Percentiles rank a stretch among this genome's conserved stretches.
Conservation (phyloP, 2,113 vertebrate genomes). For the Rhinopomastus cyanomelas region DNA sequence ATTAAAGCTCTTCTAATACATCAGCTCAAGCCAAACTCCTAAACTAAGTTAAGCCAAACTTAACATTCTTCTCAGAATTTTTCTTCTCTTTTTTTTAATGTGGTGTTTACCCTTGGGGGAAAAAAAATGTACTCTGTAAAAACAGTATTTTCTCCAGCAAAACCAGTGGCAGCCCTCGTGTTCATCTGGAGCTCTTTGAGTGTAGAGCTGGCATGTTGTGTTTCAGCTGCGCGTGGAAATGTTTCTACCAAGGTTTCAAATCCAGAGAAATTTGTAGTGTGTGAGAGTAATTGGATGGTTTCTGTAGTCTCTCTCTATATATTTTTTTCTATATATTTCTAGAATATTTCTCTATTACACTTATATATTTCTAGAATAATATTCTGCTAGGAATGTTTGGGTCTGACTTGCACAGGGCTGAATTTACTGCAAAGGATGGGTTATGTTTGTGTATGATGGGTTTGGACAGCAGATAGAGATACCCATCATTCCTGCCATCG, state of each 20-base stretch:
- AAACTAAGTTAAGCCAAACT: too few relatives aligned
- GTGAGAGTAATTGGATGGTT: neutral
- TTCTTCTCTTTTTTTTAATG: neutral
- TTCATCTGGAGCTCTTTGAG: neutral
- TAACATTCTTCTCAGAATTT: neutral
- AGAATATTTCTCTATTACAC: too few relatives aligned
- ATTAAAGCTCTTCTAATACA: neutral
- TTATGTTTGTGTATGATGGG: neutral
- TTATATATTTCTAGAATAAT: neutral
- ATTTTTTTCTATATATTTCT: too few relatives aligned
- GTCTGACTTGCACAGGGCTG: neutral
- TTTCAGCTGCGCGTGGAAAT: neutral
- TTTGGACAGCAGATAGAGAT: neutral
- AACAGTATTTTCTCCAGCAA: neutral
- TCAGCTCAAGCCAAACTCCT: neutral
- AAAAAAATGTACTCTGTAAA: too few relatives aligned
- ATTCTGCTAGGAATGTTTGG: neutral
- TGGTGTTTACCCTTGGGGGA: neutral
- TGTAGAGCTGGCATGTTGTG: accelerated
- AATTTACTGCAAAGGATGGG: neutral
- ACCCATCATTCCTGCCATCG: neutral
- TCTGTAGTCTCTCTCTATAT: too few relatives aligned
- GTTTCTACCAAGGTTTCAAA: neutral
- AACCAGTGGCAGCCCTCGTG: neutral
- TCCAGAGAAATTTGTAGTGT: neutral